These are phyloP conservation scores for Ceratitis capitata DNA, from an alignment of 1,140 invertebrate species.

Conservation along the genomic window DNA sequence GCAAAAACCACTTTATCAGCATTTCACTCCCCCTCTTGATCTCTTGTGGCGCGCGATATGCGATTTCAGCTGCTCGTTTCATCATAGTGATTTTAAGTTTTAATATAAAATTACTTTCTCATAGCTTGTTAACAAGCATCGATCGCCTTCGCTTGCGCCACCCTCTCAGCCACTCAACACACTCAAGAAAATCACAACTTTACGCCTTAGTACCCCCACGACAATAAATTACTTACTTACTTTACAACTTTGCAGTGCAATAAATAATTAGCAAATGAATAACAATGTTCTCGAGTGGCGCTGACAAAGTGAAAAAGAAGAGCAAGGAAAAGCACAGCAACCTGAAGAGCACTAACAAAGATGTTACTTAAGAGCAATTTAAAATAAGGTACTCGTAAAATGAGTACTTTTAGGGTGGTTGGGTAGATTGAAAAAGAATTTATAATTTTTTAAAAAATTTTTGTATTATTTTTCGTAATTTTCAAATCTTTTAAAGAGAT, in stretches of 20 bases:
- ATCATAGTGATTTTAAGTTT: background rate
- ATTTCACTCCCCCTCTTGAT: background rate
- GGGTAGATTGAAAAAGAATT: background rate
- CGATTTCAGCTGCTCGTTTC: background rate
- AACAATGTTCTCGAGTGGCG: conserved; percentile 21
- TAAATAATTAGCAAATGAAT: conserved; percentile 27
- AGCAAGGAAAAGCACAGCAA: background rate
- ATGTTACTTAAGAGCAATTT: too few relatives aligned
- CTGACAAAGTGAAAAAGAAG: background rate
- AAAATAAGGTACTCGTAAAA: too few relatives aligned
- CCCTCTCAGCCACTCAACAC: conserved; percentile 4
- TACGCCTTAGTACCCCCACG: background rate
- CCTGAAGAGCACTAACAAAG: too few relatives aligned
- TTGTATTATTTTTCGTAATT: too few relatives aligned
- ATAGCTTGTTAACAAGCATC: background rate
- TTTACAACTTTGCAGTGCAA: background rate
- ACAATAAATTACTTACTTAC: conserved; percentile 24
- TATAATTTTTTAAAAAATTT: too few relatives aligned
- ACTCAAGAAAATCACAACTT: conserved; percentile 1
- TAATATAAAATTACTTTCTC: background rate
- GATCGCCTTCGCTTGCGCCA: background rate
- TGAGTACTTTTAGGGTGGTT: background rate
- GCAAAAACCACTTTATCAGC: background rate
- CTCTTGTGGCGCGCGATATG: background rate
- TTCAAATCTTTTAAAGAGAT: too few relatives aligned